Percentiles rank a stretch among this genome's conserved stretches.
phyloP scores from a whole-genome alignment of 2,113 vertebrate species.

The Cepphus grylle region DNA sequence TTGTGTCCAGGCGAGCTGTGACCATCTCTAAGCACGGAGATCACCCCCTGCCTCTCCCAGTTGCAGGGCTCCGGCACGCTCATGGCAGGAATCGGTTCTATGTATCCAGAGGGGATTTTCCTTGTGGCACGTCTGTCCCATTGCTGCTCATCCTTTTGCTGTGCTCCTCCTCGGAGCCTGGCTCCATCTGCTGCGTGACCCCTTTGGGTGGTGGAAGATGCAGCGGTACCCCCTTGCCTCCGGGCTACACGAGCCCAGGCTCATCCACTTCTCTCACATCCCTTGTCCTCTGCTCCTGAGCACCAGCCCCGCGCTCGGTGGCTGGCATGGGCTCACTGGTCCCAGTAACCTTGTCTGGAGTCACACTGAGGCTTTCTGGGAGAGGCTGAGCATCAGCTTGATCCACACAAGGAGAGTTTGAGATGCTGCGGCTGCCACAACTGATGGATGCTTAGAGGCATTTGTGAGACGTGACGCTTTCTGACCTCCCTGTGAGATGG shows the following conservation, averaged over 20 bases:
- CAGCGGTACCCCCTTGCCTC: not conserved
- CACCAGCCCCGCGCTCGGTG: not conserved
- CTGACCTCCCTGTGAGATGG: not conserved
- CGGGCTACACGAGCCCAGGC: not conserved
- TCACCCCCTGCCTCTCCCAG: not conserved
- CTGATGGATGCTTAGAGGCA: not conserved
- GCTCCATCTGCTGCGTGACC: not conserved
- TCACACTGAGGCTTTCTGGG: not conserved
- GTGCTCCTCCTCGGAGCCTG: not conserved
- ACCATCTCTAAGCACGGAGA: not conserved
- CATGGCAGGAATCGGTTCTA: fast-evolving
- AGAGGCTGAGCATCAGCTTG: not conserved
- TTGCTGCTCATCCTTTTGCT: not conserved
- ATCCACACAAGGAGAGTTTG: not conserved
- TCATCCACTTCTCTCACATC: fast-evolving
- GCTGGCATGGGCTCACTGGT: not conserved
- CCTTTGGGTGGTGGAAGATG: not conserved
- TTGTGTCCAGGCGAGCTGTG: fast-evolving
- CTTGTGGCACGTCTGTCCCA: fast-evolving
- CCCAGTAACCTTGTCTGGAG: not conserved
- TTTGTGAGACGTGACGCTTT: not conserved
- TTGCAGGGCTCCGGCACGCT: fast-evolving
- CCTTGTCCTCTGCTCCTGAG: not conserved
- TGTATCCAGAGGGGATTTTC: not conserved
- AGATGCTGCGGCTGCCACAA: not conserved